These are phyloP conservation scores for Synanthedon myopaeformis DNA, from an alignment of 2,888 invertebrate species.

Conservation along the genomic window DNA sequence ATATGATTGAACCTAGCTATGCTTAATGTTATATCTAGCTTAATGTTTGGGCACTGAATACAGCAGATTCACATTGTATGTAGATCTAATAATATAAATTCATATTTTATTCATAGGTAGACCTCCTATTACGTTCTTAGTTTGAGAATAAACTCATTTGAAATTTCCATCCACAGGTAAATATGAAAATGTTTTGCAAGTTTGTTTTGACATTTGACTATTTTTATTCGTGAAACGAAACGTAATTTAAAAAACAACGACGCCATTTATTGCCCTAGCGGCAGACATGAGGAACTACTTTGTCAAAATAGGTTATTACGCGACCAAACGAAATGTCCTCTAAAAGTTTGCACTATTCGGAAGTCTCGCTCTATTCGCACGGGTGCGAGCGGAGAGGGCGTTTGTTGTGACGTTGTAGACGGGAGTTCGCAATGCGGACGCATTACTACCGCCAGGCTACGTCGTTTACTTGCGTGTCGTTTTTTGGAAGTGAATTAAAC, in stretches of 20 bases:
- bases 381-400: conserved; percentile 1
- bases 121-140: too few relatives aligned
- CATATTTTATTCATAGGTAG: too few relatives aligned
- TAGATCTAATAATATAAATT: too few relatives aligned
- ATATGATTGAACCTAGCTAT: too few relatives aligned
- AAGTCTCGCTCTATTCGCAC: conserved; percentile 30
- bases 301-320: conserved; percentile 63
- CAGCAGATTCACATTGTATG: too few relatives aligned
- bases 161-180: too few relatives aligned
- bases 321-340: conserved; percentile 24
- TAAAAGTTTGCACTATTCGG: conserved; percentile 15
- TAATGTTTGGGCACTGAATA: too few relatives aligned
- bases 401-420: conserved; percentile 27
- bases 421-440: conserved; percentile 11
- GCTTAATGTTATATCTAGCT: too few relatives aligned
- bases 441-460: conserved; percentile 51
- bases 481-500: conserved; percentile 13
- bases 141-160: too few relatives aligned
- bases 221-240: conserved; percentile 22
- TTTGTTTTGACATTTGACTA: background rate
- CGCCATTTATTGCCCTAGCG: conserved; percentile 44
- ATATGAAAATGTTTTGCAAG: too few relatives aligned
- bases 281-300: conserved; percentile 56
- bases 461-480: conserved; percentile 48
- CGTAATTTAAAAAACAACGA: conserved; percentile 24